phyloP scores from a whole-genome alignment of 1,140 invertebrate genomes.

The Pollicipes pollicipes region DNA sequence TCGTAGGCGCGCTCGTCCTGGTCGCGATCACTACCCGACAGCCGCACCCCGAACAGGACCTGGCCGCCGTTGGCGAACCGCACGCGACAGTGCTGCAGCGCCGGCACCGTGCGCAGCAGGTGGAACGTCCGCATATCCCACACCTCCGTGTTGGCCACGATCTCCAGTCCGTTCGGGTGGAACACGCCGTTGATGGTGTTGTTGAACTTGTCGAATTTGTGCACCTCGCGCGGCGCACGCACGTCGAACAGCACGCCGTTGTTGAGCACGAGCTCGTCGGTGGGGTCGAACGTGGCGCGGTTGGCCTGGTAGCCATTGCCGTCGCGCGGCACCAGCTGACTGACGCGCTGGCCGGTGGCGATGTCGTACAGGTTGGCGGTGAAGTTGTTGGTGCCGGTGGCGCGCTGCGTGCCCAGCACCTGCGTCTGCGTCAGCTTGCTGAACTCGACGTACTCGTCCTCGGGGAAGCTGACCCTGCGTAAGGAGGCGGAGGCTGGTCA shows the following conservation, averaged over 20 bases:
- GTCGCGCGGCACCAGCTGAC: conserved; percentile 53
- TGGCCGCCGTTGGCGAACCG: conserved; percentile 35
- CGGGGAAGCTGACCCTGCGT: conserved; percentile 34
- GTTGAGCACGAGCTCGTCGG: conserved; percentile 80
- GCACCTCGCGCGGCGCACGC: conserved; percentile 54
- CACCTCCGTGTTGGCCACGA: conserved; percentile 46
- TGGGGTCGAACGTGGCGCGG: conserved; percentile 78
- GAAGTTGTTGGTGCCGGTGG: conserved; percentile 15
- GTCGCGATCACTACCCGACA: conserved; percentile 14
- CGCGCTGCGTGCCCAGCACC: conserved; percentile 23
- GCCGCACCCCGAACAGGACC: conserved; percentile 35
- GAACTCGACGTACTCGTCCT: conserved; percentile 81
- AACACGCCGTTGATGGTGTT: conserved; percentile 86
- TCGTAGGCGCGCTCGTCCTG: conserved; percentile 29
- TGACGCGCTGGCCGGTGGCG: conserved; percentile 51
- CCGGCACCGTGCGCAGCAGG: conserved; percentile 76
- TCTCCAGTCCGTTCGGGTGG: conserved; percentile 89
- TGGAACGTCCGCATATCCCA: conserved; percentile 95
- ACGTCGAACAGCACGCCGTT: conserved; percentile 96
- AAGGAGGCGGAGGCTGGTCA: too few species aligned
- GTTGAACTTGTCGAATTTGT: conserved; percentile 97
- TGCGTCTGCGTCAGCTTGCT: conserved; percentile 64
- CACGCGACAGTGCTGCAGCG: conserved; percentile 62
- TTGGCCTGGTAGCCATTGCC: conserved; percentile 88
- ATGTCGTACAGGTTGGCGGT: conserved; percentile 67